Percentiles rank a stretch among this genome's conserved stretches.
These are phyloP conservation scores for Corbicula japonica DNA, from an alignment of 2,888 invertebrate genomes.

Conservation along the genomic window DNA sequence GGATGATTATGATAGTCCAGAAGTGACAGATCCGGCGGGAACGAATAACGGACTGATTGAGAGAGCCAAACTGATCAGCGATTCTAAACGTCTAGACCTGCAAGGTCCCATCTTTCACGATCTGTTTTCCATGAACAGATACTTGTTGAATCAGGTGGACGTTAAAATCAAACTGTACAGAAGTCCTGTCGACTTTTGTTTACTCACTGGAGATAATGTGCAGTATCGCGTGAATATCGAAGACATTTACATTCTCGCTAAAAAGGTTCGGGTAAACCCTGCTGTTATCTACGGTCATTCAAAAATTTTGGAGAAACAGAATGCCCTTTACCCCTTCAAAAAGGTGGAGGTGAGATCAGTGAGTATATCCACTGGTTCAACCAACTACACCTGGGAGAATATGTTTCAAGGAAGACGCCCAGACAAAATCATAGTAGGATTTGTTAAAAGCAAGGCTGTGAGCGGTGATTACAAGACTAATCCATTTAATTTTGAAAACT, in stretches of 20 bases:
- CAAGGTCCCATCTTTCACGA: too few relatives aligned
- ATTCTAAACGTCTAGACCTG: conserved; percentile 21
- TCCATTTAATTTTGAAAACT: too few relatives aligned
- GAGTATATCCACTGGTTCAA: conserved; percentile 24
- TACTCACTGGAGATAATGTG: conserved; percentile 1
- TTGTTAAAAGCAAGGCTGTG: conserved; percentile 38
- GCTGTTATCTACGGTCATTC: conserved; percentile 43
- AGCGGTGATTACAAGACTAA: too few relatives aligned
- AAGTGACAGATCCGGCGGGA: conserved; percentile 38
- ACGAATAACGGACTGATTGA: conserved; percentile 24
- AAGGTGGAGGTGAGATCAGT: conserved; percentile 26
- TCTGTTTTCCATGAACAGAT: too few relatives aligned
- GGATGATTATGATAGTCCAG: conserved; percentile 42
- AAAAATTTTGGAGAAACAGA: conserved; percentile 24
- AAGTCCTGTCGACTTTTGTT: conserved; percentile 10
- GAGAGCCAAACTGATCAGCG: conserved; percentile 12
- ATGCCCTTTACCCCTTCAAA: conserved; percentile 36
- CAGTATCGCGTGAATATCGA: conserved; percentile 10
- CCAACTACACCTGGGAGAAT: conserved; percentile 24
- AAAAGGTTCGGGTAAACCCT: conserved; percentile 19
- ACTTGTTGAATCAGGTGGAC: too few relatives aligned
- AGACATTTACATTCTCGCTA: conserved; percentile 26
- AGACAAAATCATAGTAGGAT: conserved; percentile 29
- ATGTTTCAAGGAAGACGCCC: conserved; percentile 28
- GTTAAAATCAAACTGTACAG: too few relatives aligned